Base-by-base conservation (phyloP, 2,797 vertebrate genomes). In the Megalops cyprinoides region DNA sequence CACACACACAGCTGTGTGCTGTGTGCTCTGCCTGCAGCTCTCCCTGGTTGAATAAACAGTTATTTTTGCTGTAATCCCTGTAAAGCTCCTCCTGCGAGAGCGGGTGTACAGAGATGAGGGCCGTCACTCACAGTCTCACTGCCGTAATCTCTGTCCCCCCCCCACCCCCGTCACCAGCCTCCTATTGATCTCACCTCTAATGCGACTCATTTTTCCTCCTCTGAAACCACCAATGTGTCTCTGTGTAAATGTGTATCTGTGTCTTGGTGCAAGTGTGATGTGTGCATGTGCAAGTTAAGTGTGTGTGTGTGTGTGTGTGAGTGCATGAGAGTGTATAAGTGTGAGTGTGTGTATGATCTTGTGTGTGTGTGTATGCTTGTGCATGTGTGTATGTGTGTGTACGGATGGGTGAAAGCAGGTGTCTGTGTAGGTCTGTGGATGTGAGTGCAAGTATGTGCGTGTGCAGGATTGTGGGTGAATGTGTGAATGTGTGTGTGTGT, bases 101-200 rank as follows among this genome's bases (percentile, higher is more conserved):
- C 91, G 84, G 89, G 90, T 92, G 87, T 88, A 87, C 90, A 86
- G 86, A 87, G 87, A 88, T 85, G 85, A 89, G 85, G 86, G 79
- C 87, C 87, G 89, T 89, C 88, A 87, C 92, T 94, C 94, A 92
- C 89, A 86, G 86, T 87, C 92, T 94, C 94, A 92, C 89, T 85
- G 86, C 88, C 86, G 90, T 94, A 93, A 93, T 93, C 91, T 91
- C 86, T 88, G 89, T 81, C 74, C 75, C 83, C 75, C 74, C 81
- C 92, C 90, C n/a, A n/a, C n/a, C n/a, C n/a, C n/a, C n/a, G n/a
- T n/a, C n/a, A n/a, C n/a, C n/a, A n/a, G 89, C 93, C 93, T 91
- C 83, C 84, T 91, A 90, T 94, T 93, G 93, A 95, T 95, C 92
- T 90, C 81, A 86, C 89, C 86, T 90, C 90, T 94, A 93, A 93